Conservation (phyloP, 1,140 invertebrate species). For the Harlomillsia oculata region DNA sequence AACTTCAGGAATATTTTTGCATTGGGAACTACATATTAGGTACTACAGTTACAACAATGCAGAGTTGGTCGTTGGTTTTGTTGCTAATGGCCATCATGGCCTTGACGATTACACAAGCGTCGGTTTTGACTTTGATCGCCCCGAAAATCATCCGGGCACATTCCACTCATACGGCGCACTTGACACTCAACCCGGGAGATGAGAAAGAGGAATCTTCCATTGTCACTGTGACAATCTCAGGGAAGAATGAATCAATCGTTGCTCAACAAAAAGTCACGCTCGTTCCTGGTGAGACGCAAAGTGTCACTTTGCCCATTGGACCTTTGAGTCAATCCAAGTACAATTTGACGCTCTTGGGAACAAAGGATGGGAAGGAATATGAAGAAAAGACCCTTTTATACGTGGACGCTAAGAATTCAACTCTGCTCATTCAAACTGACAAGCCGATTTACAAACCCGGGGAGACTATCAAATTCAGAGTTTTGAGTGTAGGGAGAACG, state of each 20-base stretch:
- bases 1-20: too few species aligned
- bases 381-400: background rate
- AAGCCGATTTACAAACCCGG: constrained; percentile 85
- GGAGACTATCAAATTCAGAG: constrained; percentile 69
- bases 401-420: constrained; percentile 58
- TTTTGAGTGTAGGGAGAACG: constrained; percentile 63
- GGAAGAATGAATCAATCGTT: background rate
- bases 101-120: too few species aligned
- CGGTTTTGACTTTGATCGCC: too few species aligned
- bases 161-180: background rate
- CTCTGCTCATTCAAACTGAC: constrained; percentile 86
- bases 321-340: background rate
- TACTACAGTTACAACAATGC: background rate
- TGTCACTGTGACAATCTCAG: background rate
- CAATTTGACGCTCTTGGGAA: background rate
- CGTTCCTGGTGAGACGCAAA: background rate
- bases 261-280: background rate
- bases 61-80: background rate
- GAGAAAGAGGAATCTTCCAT: background rate
- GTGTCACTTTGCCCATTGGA: background rate
- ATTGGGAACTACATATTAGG: background rate
- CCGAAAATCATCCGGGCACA: background rate
- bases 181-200: background rate
- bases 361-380: background rate
- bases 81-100: too few species aligned